These are phyloP conservation scores for Erynnis tages DNA, from an alignment of 2,888 invertebrate species.

Conservation along the genomic window DNA sequence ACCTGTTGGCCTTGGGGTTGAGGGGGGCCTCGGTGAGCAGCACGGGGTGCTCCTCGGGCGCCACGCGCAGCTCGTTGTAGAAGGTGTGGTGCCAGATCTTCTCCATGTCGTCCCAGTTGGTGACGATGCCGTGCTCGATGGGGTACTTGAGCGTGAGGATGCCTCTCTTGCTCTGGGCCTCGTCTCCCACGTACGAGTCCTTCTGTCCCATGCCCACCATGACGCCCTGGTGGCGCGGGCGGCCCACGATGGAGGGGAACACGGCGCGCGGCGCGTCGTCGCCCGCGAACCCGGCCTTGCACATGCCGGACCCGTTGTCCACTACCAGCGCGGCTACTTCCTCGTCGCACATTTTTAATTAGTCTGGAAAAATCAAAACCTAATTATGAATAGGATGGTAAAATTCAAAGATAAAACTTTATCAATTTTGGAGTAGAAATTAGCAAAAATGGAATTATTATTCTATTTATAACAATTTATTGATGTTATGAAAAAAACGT, in stretches of 20 bases:
- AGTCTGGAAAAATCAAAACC: slow-evolving; percentile 53
- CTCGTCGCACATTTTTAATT: slow-evolving; percentile 74
- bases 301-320: slow-evolving; percentile 95
- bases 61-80: slow-evolving; percentile 98
- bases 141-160: slow-evolving; percentile 97
- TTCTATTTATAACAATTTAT: too few species aligned
- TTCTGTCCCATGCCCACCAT: slow-evolving; percentile 99
- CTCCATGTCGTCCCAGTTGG: slow-evolving; percentile 99
- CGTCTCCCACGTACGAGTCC: slow-evolving; percentile 97
- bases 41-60: slow-evolving; percentile 94
- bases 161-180: slow-evolving; percentile 98
- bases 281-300: slow-evolving; percentile 98
- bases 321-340: slow-evolving; percentile 93
- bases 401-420: neutral
- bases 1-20: slow-evolving; percentile 92
- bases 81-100: slow-evolving; percentile 99
- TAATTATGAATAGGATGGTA: neutral
- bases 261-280: slow-evolving; percentile 97
- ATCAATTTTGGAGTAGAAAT: too few species aligned
- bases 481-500: too few species aligned
- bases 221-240: slow-evolving; percentile 95
- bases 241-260: slow-evolving; percentile 97
- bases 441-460: too few species aligned
- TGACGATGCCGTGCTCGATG: slow-evolving; percentile 98
- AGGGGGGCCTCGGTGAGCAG: slow-evolving; percentile 93